Conservation (phyloP, 2,113 vertebrate genomes). For the Lutjanus erythropterus region DNA sequence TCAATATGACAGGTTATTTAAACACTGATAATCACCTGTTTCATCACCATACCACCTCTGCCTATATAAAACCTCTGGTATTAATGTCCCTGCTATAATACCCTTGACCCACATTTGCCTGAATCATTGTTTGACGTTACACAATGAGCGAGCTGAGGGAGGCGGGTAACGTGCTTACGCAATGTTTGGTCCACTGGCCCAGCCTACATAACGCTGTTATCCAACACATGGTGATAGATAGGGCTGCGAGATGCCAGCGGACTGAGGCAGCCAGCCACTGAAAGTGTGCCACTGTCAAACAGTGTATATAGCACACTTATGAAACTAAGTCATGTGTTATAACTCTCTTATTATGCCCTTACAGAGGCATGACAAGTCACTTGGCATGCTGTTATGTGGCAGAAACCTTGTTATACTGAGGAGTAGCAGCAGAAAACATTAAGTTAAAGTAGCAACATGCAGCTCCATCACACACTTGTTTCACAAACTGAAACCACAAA, state of each 20-base stretch:
- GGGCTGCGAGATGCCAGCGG: slow-evolving; percentile 6
- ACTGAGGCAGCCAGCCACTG: background rate
- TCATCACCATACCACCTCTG: background rate
- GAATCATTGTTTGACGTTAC: slow-evolving; percentile 68
- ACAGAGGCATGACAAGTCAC: background rate
- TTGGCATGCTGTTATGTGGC: accelerated
- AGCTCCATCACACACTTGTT: background rate
- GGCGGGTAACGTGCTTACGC: slow-evolving; percentile 69
- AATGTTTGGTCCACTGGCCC: slow-evolving; percentile 76
- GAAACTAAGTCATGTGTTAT: background rate
- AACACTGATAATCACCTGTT: background rate
- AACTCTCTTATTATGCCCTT: too few relatives aligned
- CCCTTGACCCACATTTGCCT: slow-evolving; percentile 78
- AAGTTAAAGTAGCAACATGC: background rate
- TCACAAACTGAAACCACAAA: too few relatives aligned
- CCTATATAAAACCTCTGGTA: background rate
- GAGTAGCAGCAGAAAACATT: background rate
- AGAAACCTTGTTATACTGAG: background rate
- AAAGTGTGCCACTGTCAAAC: background rate
- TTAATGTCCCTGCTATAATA: slow-evolving; percentile 47
- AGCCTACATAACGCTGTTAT: slow-evolving; percentile 75
- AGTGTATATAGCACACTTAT: slow-evolving; percentile 16
- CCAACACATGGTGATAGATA: slow-evolving; percentile 62
- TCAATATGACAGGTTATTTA: background rate
- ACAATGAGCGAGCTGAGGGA: slow-evolving; percentile 56